These are phyloP conservation scores for Acridotheres tristis DNA, from an alignment of 2,797 vertebrate species.

Conservation along the genomic window DNA sequence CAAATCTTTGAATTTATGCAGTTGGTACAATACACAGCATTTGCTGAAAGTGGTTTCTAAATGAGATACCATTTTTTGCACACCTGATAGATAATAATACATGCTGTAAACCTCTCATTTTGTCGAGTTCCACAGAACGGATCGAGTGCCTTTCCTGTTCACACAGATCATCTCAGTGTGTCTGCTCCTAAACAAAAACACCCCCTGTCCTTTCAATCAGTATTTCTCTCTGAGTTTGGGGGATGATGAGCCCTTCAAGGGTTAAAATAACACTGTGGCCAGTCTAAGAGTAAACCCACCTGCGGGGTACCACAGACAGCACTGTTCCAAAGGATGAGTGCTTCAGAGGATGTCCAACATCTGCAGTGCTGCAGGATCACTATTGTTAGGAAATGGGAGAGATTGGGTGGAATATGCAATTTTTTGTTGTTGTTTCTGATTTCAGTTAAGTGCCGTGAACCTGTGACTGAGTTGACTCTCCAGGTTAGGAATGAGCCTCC, in stretches of 20 bases:
- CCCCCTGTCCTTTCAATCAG: neutral
- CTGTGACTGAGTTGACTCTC: neutral
- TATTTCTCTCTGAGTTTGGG: neutral
- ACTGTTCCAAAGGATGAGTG: neutral
- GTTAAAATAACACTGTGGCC: neutral
- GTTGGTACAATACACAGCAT: neutral
- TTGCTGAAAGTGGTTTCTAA: slow-evolving; percentile 3
- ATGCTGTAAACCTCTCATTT: neutral
- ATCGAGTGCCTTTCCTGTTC: neutral
- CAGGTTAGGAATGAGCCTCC: neutral
- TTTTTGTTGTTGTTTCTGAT: neutral
- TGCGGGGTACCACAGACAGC: neutral
- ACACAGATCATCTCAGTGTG: neutral
- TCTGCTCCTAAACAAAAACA: slow-evolving; percentile 15
- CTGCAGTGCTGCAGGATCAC: neutral
- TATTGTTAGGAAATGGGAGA: neutral
- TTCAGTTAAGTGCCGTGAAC: neutral
- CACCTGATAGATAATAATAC: slow-evolving; percentile 1
- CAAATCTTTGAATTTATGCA: neutral
- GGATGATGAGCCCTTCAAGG: neutral
- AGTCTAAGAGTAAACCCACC: neutral
- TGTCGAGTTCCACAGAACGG: neutral
- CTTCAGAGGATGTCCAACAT: neutral
- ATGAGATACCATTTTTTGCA: neutral
- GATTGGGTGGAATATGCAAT: neutral